Base-by-base conservation (phyloP, 2,888 invertebrate species). In the Caenorhabditis sp. region DNA sequence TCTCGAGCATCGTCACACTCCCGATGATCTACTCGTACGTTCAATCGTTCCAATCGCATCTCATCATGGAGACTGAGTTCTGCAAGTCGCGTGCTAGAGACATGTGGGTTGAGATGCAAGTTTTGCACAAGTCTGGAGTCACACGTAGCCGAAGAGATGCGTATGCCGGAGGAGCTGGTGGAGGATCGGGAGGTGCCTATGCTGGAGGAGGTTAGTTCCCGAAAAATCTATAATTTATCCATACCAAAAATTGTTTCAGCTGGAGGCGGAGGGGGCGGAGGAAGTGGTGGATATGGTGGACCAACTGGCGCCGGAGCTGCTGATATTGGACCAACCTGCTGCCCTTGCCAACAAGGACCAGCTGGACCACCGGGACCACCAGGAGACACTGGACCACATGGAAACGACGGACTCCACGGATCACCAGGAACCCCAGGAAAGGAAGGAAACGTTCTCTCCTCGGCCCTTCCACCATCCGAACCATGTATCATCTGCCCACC, bases 51-150 rank as follows among this genome's bases (percentile, higher is more conserved):
- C 86, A 86, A 71, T 81, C 82, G 31, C 86, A 86, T 76, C 78
- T 86, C 62, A 83, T 86, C 79, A 83, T 86, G 59, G 86, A 86
- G 68, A 86, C 86, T 67, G 86, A 86, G 72, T 86, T 85, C 81
- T 86, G 86, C 79, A 86, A 85, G 77, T 78, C 82, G 60, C 83
- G 85, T 60, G 80, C 84, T 38, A 83, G 85, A 63, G 86, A 86
- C 77, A 86, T 86, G 86, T 86, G 86, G 86, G 80, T 85, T 49
- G 86, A 86, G 78, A 86, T 86, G 86, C 85, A 86, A 69, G 83
- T 85, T 26, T 83, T 86, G 27, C 84, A 85, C 71, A 76, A 82
- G 56, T 82, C 83, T 50, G 80, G 80, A 62, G 70, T 76, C 38
- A 67, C 73, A 26, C 68, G 80, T 38, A 61, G 67, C 63, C 70